Evolutionary conservation across 2,888 invertebrate genomes (phyloP), one percentile per base, ranked within the genome.

Genomic region (Callinectes sapidus): DNA sequence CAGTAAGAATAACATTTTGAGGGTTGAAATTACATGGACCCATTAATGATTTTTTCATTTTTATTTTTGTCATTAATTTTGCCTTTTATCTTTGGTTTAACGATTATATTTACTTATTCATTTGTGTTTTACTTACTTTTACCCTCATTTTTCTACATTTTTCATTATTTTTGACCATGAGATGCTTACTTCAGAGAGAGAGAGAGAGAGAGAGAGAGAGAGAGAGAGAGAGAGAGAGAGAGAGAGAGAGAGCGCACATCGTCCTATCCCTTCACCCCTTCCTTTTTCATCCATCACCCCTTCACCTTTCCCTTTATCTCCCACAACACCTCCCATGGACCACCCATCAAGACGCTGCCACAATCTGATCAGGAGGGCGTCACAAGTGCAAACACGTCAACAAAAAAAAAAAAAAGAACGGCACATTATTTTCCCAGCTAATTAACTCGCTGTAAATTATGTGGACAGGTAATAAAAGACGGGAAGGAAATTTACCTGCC

Each of bases 391-490:
- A 77, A 77, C 71, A 77, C n/a, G 13, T n/a, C 71, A 81, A 16
- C 32, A 81, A 81, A 81, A 81, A 81, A 81, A 35, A 81, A 81
- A 81, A 81, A 81, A 81, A 35, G 35, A 35, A 28, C 3, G 35
- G 81, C 10, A 18, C 16, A 81, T 81, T 81, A 35, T 81, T 81
- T 81, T 81, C 32, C 81, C 18, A 81, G 16, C 35, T 81, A 81
- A 81, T 81, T 81, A 81, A 81, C 81, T 81, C 81, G 81, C 81
- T 81, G 81, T 35, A 81, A 81, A 81, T 81, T 81, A 81, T 16
- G 35, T 35, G 14, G 81, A 81, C 81, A 81, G 81, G 81, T 35
- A 81, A 16, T 81, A 81, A 81, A 81, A 81, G 81, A 81, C 35
- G 35, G 81, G 35, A 32, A 81, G 81, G 81, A 81, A 35, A 81